A percentile compares a stretch with the other conserved stretches of the same genome.
phyloP scores from a whole-genome alignment of 2,113 vertebrate genomes.

The Ceuthmochares aereus region DNA sequence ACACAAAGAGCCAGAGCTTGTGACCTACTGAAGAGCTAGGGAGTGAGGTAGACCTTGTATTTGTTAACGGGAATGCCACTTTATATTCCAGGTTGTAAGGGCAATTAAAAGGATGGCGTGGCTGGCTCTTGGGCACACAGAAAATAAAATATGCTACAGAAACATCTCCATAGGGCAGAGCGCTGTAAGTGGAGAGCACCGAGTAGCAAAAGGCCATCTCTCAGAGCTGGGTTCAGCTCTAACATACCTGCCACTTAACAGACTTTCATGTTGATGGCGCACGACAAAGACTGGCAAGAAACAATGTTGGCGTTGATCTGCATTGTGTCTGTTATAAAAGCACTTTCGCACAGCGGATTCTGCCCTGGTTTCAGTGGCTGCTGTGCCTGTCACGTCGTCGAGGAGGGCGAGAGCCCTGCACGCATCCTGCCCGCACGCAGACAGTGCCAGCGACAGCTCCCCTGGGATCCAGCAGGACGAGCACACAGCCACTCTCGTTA shows the following conservation, averaged over 20 bases:
- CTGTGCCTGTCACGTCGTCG: background rate
- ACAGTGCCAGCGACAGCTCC: background rate
- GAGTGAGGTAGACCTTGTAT: background rate
- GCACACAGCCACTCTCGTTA: background rate
- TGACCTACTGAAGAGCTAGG: background rate
- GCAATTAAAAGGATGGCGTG: background rate
- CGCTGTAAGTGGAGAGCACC: background rate
- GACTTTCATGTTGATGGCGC: background rate
- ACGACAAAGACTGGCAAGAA: background rate
- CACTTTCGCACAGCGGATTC: background rate
- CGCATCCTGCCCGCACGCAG: background rate
- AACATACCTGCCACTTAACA: background rate
- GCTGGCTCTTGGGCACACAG: background rate
- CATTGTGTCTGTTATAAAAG: background rate
- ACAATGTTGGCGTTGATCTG: background rate
- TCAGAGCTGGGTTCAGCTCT: background rate
- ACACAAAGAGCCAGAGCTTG: background rate
- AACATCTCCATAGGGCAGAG: background rate
- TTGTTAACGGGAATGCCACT: background rate
- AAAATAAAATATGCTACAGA: background rate
- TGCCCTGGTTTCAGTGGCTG: background rate
- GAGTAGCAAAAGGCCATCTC: background rate
- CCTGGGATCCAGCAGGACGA: slow-evolving; percentile 20
- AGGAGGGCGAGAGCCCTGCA: background rate
- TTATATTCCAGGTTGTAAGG: background rate